These are phyloP conservation scores for Copsychus sechellarum DNA, from an alignment of 2,113 vertebrate genomes.

Conservation along the genomic window DNA sequence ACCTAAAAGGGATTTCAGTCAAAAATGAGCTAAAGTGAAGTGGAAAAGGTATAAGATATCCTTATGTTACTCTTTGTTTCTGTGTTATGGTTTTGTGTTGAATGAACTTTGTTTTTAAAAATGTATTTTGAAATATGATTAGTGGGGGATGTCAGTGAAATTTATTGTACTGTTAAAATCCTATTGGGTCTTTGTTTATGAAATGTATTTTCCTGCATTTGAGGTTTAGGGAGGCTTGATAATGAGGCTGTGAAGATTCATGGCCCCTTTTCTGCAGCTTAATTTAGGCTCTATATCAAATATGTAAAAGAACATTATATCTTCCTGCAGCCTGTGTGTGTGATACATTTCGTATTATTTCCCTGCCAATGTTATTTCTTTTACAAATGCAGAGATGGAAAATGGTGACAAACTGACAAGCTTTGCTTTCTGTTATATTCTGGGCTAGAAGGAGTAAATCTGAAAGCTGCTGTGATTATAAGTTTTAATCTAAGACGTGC, in stretches of 20 bases:
- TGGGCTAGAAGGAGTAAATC: not conserved
- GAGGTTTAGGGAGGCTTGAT: constrained; percentile 80
- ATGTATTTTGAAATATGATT: constrained; percentile 77
- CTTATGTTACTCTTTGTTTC: constrained; percentile 2
- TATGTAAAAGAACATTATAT: constrained; percentile 82
- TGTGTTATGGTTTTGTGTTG: constrained; percentile 37
- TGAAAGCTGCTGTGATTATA: not conserved
- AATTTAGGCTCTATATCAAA: constrained; percentile 86
- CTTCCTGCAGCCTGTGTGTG: constrained; percentile 71
- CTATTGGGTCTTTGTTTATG: constrained; percentile 84
- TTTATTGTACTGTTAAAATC: constrained; percentile 86
- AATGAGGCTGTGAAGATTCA: constrained; percentile 84
- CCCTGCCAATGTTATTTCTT: constrained; percentile 63
- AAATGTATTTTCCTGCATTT: constrained; percentile 83
- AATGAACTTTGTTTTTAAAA: constrained; percentile 64
- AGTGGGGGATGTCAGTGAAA: constrained; percentile 77
- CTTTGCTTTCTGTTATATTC: constrained; percentile 37
- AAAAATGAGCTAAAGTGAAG: not conserved
- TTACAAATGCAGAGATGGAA: constrained; percentile 68
- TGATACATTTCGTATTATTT: constrained; percentile 79
- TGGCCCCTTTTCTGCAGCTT: constrained; percentile 79
- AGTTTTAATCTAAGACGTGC: not conserved
- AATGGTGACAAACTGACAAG: constrained; percentile 53
- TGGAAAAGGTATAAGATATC: not conserved
- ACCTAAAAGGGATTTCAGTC: not conserved